Base-by-base conservation (phyloP, 2,797 vertebrate species). In the Orientallactaga sibirica region DNA sequence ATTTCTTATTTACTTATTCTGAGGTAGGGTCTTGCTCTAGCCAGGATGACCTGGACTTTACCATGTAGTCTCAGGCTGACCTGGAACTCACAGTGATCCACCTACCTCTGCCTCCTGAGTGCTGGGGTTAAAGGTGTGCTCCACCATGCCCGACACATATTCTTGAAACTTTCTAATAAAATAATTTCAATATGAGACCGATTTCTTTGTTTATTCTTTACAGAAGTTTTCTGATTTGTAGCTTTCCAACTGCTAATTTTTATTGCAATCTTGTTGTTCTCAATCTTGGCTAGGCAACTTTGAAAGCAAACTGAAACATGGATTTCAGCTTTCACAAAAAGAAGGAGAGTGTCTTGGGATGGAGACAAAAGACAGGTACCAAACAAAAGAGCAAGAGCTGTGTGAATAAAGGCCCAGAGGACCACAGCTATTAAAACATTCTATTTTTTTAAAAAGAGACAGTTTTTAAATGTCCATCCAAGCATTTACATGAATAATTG, bases 181-280 rank as follows among this genome's bases (percentile, higher is more conserved):
- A 78, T 29, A 37, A 61, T 81, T 86, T 93, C n/a, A 89, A 89
- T 37, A 88, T 55, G 52, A 94, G 62, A 29, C 64, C 83, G 20
- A 83, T 79, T 89, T 78, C 52, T 64, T 73, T 77, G 25, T 16
- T 94, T 84, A 16, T 52, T 48, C 29, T 88, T 94, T 95, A 10
- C 52, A 88, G 22, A 64, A 93, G 16, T 89, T 83, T 58, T 67
- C 58, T 70, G 29, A 87, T 48, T 93, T 93, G 43, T 79, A 80
- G n/a, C 79, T 94, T 94, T 80, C 90, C 90, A 95, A 83, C 27
- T 91, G 81, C 55, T 90, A 79, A 43, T 86, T 94, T 90, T 91
- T 71, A 83, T 55, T 83, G 43, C 82, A 96, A 62, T 96, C 79
- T 97, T 86, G 76, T 86, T 86, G 48, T 90, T 94, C 88, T 94